Percentiles rank a stretch among this genome's conserved stretches.
These are phyloP conservation scores for Eupithecia insigniata DNA, from an alignment of 2,888 invertebrate genomes.

Conservation along the genomic window DNA sequence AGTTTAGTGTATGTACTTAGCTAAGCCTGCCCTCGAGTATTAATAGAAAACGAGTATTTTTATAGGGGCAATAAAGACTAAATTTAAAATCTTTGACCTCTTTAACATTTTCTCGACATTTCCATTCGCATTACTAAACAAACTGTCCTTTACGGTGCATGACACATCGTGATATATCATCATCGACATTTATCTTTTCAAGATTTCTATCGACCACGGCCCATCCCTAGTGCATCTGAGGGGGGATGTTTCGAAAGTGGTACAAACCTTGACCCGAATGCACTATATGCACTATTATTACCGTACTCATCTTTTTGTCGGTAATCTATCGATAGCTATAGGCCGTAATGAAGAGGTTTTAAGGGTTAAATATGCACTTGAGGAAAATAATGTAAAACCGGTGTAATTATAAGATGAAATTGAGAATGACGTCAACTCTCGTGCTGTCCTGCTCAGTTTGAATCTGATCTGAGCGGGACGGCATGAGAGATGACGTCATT, in stretches of 20 bases:
- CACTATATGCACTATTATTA: slow-evolving; percentile 56
- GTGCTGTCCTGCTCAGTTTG: neutral
- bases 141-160: neutral
- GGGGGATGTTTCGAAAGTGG: slow-evolving; percentile 74
- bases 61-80: neutral
- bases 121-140: neutral
- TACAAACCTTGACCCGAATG: slow-evolving; percentile 78
- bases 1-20: neutral
- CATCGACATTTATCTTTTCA: slow-evolving; percentile 7
- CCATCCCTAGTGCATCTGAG: slow-evolving; percentile 42
- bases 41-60: neutral
- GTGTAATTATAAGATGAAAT: neutral
- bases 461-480: neutral
- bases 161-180: neutral
- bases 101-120: neutral
- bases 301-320: slow-evolving; percentile 42
- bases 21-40: neutral
- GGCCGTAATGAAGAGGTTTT: slow-evolving; percentile 25
- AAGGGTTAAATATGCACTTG: neutral
- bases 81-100: too few relatives aligned
- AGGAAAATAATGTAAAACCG: neutral
- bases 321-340: slow-evolving; percentile 29
- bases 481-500: neutral
- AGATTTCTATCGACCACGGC: slow-evolving; percentile 37
- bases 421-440: neutral